phyloP scores from a whole-genome alignment of 2,888 invertebrate species.

The Blastobasis adustella region DNA sequence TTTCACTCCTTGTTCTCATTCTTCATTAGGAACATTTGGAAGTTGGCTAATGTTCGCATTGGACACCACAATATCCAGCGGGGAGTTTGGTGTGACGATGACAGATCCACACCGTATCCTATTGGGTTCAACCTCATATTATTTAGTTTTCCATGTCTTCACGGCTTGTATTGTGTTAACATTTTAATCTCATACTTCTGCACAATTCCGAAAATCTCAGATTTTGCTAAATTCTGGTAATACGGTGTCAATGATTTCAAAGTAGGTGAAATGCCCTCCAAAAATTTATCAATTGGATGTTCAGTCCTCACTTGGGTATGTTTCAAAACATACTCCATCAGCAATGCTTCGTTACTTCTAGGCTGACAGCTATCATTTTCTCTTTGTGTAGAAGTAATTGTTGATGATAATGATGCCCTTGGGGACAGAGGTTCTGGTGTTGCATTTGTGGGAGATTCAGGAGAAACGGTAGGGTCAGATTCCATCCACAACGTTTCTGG shows the following conservation, averaged over 20 bases:
- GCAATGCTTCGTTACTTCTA: too few species aligned
- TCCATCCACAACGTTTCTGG: too few species aligned
- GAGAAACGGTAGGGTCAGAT: too few species aligned
- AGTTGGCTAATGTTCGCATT: neutral
- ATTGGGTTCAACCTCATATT: neutral
- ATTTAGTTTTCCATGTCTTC: neutral
- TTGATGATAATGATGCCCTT: too few species aligned
- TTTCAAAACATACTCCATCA: too few species aligned
- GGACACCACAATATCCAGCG: neutral
- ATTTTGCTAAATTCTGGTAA: neutral
- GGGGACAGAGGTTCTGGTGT: too few species aligned
- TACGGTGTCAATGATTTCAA: neutral
- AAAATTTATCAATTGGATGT: neutral
- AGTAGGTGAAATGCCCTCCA: neutral
- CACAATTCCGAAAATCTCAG: neutral
- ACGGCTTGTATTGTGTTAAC: neutral
- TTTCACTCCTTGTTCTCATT: neutral
- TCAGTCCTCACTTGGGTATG: neutral
- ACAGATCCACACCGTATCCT: neutral
- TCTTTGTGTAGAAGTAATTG: too few species aligned
- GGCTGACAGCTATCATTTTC: too few species aligned
- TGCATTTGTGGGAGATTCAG: too few species aligned
- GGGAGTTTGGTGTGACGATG: neutral
- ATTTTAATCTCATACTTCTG: neutral
- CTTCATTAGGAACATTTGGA: neutral